A percentile compares a stretch with the other conserved stretches of the same genome.
Evolutionary conservation across 1,140 invertebrate species (phyloP).

Genomic region (Ericerus pela): DNA sequence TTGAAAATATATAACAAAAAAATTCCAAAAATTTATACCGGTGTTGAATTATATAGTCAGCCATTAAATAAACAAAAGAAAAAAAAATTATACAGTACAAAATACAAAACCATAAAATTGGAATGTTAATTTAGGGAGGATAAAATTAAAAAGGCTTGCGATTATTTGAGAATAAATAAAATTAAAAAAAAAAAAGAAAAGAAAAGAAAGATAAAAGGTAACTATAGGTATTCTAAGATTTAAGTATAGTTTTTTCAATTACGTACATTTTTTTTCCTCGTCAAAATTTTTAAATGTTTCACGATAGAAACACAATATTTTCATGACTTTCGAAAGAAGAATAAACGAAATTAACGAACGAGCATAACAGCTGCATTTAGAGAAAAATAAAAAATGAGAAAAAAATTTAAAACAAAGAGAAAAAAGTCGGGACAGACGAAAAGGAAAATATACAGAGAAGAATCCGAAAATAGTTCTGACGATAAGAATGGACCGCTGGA

Average conservation of each 20-base stretch:
- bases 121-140: neutral
- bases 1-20: neutral
- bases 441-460: too few relatives aligned
- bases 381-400: too few relatives aligned
- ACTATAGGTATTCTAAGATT: constrained; percentile 11
- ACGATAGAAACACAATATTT: neutral
- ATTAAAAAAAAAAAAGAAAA: neutral
- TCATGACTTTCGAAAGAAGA: too few relatives aligned
- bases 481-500: too few relatives aligned
- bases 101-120: constrained; percentile 13
- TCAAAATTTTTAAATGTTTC: neutral
- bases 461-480: too few relatives aligned
- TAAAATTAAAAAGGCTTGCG: constrained; percentile 9
- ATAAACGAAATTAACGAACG: too few relatives aligned
- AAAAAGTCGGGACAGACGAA: too few relatives aligned
- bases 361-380: neutral
- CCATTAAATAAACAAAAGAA: neutral
- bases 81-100: constrained; percentile 1
- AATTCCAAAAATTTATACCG: neutral
- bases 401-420: too few relatives aligned
- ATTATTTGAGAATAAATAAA: neutral
- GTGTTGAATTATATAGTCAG: neutral
- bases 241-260: neutral
- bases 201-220: constrained; percentile 8
- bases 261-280: constrained; percentile 2